Evolutionary conservation across 2,888 invertebrate genomes (phyloP).

Genomic region (Epicampocera succincta): DNA sequence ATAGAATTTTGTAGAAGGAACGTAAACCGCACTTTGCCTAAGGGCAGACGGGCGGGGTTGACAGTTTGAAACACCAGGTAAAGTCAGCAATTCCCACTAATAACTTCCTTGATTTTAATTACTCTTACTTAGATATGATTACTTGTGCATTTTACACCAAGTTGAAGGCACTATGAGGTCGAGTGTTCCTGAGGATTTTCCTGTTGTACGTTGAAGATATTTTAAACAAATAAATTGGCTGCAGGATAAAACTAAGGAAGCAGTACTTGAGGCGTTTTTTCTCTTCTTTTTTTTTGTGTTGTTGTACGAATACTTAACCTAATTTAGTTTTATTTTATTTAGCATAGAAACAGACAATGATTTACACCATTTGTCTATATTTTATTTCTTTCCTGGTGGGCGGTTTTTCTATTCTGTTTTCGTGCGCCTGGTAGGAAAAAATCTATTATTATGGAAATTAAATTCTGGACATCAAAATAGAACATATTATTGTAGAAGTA

Average conservation of each 20-base stretch:
- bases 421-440: slow-evolving; percentile 30
- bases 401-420: not conserved
- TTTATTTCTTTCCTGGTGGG: slow-evolving; percentile 9
- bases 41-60: not conserved
- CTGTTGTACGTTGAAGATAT: slow-evolving; percentile 9
- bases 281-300: not conserved
- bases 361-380: not conserved
- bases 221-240: slow-evolving; percentile 24
- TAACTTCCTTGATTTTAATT: slow-evolving; percentile 51
- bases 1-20: not conserved
- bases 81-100: slow-evolving; percentile 20
- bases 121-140: not conserved
- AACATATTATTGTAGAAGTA: too few species aligned
- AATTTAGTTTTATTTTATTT: slow-evolving; percentile 48
- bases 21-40: not conserved
- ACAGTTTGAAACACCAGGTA: slow-evolving; percentile 14
- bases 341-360: slow-evolving; percentile 8
- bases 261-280: not conserved
- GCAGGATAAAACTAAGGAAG: not conserved
- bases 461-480: too few species aligned
- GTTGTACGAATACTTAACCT: slow-evolving; percentile 50
- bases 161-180: slow-evolving; percentile 8
- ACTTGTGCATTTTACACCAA: not conserved
- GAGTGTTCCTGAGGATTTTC: slow-evolving; percentile 17
- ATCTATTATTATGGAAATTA: too few species aligned